These are phyloP conservation scores for Saiga tatarica DNA, from an alignment of 2,113 vertebrate species.

Conservation along the genomic window DNA sequence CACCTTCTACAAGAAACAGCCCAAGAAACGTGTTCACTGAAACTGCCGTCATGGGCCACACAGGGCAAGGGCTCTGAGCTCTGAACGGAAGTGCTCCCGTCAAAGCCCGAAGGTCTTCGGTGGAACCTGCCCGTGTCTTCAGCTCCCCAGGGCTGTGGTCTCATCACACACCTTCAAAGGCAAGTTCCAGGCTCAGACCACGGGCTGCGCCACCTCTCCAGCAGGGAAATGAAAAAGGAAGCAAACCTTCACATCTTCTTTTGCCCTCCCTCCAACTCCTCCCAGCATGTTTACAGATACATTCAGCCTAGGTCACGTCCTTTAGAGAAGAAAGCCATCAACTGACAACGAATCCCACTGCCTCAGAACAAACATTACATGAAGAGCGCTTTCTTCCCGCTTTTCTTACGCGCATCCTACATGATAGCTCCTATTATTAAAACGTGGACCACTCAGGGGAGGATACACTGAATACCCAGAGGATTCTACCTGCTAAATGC, in stretches of 20 bases:
- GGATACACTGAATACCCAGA: background rate
- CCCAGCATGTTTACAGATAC: background rate
- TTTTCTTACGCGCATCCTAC: accelerated
- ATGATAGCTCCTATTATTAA: background rate
- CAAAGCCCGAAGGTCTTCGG: accelerated
- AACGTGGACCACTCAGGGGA: background rate
- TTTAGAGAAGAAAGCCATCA: background rate
- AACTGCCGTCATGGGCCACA: accelerated
- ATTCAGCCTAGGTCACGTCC: background rate
- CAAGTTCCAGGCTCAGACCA: background rate
- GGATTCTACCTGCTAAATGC: background rate
- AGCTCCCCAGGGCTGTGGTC: accelerated
- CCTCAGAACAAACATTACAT: background rate
- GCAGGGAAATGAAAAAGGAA: background rate
- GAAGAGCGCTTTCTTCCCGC: no score
- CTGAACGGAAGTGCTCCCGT: accelerated
- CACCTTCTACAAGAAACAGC: background rate
- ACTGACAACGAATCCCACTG: background rate
- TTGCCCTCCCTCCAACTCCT: accelerated
- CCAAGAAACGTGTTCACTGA: background rate
- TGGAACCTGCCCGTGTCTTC: accelerated
- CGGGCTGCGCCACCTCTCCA: background rate
- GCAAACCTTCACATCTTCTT: accelerated
- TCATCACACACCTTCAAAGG: background rate
- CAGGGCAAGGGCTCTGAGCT: accelerated